Base-by-base conservation (phyloP, 2,797 vertebrate species). In the Anas flavirostris region DNA sequence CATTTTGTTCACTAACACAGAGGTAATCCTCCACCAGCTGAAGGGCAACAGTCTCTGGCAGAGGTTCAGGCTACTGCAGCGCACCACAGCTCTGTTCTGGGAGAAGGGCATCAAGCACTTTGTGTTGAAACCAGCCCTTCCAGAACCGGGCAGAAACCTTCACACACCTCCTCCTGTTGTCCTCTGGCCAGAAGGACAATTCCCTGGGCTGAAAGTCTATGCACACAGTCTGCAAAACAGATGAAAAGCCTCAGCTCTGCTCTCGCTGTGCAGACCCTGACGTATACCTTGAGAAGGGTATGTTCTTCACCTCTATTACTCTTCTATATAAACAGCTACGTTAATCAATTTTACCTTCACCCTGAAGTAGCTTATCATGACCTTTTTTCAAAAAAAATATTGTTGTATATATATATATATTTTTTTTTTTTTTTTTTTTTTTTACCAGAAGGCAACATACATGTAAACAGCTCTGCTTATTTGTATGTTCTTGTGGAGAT, bases 81-180 rank as follows among this genome's bases (percentile, higher is more conserved):
- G 2, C 25, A 2, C 25, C 2, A 35, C 37, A 16, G 69, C 56
- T 82, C 63, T 26, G 35, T 3, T 18, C 15, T 10, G 0, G 2
- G 31, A 23, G 55, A 31, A 10, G 10, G 50, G 12, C 43, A 7
- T 7, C 4, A 10, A 67, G 41, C 28, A 8, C 68, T 13, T 9
- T 0, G 2, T 4, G 5, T 23, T 1, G 14, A 18, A 2, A 14
- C 5, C 26, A 9, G 25, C 1, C 16, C 26, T 72, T 23, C 68
- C 2, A 26, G 33, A 37, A 12, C 5, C 3, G 4, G 72, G 3
- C 50, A 4, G 31, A 28, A 26, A 29, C 23, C 22, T 2, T 1
- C 14, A 43, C 16, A n/a, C 7, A 1, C 58, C 12, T 7, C 73
- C 52, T 53, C 28, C 15, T 53, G 52, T 29, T 55, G 52, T 31